phyloP scores from a whole-genome alignment of 1,140 invertebrate genomes.

The Drosophila kurseongensis region DNA sequence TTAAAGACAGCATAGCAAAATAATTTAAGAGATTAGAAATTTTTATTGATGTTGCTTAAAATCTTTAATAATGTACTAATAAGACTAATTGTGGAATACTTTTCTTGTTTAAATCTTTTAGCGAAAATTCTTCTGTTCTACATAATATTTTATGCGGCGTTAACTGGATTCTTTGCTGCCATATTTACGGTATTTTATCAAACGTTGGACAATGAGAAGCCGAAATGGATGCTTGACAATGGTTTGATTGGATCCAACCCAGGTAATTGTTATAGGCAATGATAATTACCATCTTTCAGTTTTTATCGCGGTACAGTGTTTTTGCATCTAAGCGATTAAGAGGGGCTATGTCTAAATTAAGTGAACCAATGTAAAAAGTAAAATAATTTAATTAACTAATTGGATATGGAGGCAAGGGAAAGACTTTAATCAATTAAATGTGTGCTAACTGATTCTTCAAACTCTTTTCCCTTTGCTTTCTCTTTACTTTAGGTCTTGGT shows the following conservation, averaged over 20 bases:
- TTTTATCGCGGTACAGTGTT: too few species aligned
- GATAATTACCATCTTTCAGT: too few species aligned
- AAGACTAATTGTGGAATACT: not conserved
- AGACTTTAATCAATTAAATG: too few species aligned
- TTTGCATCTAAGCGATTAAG: too few species aligned
- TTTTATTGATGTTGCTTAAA: not conserved
- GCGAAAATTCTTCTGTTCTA: slow-evolving; percentile 98
- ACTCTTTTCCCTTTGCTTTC: not conserved
- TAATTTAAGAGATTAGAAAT: not conserved
- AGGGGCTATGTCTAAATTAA: too few species aligned
- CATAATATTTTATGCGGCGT: slow-evolving; percentile 94
- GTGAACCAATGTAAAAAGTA: too few species aligned
- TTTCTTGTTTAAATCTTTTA: slow-evolving; percentile 86
- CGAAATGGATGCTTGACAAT: slow-evolving; percentile 93
- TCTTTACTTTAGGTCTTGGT: slow-evolving; percentile 89
- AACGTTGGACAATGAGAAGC: slow-evolving; percentile 93
- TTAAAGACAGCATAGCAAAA: too few species aligned
- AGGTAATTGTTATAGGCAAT: slow-evolving; percentile 86
- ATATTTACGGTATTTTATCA: slow-evolving; percentile 97
- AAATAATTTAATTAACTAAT: slow-evolving; percentile 1
- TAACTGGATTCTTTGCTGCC: slow-evolving; percentile 95
- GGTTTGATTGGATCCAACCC: slow-evolving; percentile 97
- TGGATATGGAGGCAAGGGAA: not conserved
- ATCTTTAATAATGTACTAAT: not conserved
- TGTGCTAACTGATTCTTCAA: not conserved